Evolutionary conservation across 2,113 vertebrate species (phyloP).

Genomic region (Crotalus tigris): DNA sequence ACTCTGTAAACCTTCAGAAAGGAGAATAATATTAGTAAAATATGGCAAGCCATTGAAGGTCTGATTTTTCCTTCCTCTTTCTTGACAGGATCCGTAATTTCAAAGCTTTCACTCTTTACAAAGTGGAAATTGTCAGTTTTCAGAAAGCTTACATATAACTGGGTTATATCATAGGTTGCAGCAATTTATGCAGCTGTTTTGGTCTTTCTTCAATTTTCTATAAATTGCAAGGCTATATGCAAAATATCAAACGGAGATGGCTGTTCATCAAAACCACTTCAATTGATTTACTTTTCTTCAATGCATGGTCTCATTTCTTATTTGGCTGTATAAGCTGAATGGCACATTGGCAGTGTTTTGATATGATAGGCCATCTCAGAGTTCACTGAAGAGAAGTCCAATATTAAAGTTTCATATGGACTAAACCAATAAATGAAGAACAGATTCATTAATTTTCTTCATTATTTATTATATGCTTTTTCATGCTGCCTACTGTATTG

Average conservation of each 20-base stretch:
- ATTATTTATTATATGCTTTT: neutral
- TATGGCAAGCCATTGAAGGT: neutral
- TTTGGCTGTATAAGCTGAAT: neutral
- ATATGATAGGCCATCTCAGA: neutral
- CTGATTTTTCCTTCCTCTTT: neutral
- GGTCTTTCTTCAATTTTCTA: neutral
- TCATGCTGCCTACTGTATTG: neutral
- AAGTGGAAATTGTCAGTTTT: neutral
- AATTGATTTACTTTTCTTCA: neutral
- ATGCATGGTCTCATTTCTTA: neutral
- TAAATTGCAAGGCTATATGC: neutral
- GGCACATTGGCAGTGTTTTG: neutral
- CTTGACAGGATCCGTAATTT: neutral
- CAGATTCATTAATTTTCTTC: neutral
- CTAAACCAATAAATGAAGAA: neutral
- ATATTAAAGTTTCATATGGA: neutral
- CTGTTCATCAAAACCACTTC: neutral
- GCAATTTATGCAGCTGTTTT: neutral
- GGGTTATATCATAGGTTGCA: neutral
- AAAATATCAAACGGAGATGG: neutral
- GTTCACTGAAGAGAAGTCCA: neutral
- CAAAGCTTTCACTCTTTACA: neutral
- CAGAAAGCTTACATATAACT: neutral
- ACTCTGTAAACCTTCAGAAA: neutral
- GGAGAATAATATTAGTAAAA: neutral